phyloP scores from a whole-genome alignment of 2,888 invertebrate species.

The Phymatocera aterrima region DNA sequence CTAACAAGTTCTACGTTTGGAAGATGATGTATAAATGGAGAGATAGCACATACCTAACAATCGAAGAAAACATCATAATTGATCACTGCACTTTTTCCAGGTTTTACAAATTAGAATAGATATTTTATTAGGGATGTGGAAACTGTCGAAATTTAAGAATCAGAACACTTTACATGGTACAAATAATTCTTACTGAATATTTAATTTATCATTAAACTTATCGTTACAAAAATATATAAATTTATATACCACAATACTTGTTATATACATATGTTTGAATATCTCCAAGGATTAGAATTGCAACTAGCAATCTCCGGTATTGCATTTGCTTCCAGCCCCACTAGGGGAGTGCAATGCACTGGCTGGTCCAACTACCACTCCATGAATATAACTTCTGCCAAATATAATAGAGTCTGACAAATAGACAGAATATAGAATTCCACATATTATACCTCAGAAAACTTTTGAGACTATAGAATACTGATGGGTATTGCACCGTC shows the following conservation, averaged over 20 bases:
- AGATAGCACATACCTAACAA: neutral
- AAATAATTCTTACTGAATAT: neutral
- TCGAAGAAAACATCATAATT: neutral
- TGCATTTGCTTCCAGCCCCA: conserved; percentile 30
- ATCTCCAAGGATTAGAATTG: neutral
- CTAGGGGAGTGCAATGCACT: conserved; percentile 41
- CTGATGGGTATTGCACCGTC: conserved; percentile 59
- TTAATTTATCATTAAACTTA: conserved; percentile 1
- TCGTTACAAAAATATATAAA: conserved; percentile 8
- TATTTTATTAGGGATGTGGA: neutral
- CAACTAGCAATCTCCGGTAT: neutral
- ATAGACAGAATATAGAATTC: neutral
- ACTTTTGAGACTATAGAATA: conserved; percentile 42
- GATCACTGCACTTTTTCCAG: conserved; percentile 1
- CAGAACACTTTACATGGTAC: neutral
- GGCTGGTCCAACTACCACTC: conserved; percentile 17
- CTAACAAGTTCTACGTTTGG: neutral
- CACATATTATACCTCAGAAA: conserved; percentile 22
- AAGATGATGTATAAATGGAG: neutral
- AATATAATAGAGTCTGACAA: conserved; percentile 22
- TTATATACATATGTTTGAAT: neutral
- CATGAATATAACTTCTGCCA: conserved; percentile 18
- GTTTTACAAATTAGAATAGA: neutral
- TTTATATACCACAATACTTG: neutral
- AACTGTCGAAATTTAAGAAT: neutral